Evolutionary conservation across 1,140 invertebrate genomes (phyloP).

Genomic region (Drosophila auraria): DNA sequence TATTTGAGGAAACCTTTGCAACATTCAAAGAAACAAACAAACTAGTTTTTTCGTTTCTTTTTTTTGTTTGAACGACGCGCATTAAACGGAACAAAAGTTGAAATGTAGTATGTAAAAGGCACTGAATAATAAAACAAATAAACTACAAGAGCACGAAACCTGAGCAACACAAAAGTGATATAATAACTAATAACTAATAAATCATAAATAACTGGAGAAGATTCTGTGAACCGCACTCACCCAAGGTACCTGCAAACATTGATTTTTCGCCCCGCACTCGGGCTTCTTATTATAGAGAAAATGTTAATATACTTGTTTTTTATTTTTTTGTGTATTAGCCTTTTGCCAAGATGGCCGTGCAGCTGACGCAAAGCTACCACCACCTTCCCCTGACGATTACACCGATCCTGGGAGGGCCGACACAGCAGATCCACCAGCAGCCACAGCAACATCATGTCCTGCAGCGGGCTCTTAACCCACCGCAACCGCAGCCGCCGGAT

Average conservation of each 20-base stretch:
- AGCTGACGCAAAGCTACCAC: conserved; percentile 71
- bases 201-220: not conserved
- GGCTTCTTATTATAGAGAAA: conserved; percentile 37
- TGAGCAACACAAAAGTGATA: conserved; percentile 47
- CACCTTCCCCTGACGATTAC: conserved; percentile 77
- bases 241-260: conserved; percentile 30
- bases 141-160: conserved; percentile 34
- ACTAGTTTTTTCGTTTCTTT: not conserved
- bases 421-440: conserved; percentile 22
- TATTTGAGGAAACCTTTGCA: not conserved
- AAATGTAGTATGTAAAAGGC: conserved; percentile 16
- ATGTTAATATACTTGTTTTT: conserved; percentile 9
- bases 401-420: conserved; percentile 51
- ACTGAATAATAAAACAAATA: conserved; percentile 12
- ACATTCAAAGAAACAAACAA: conserved; percentile 32
- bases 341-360: conserved; percentile 69
- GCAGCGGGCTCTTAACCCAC: conserved; percentile 35
- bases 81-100: conserved; percentile 20
- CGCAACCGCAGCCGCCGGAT: conserved; percentile 67
- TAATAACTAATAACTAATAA: conserved; percentile 36
- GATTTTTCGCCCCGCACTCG: conserved; percentile 35
- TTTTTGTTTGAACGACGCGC: conserved; percentile 24
- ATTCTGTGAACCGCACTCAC: conserved; percentile 17
- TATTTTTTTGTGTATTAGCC: conserved; percentile 36
- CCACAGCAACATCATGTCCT: conserved; percentile 50